Evolutionary conservation across 2,113 vertebrate species (phyloP).

Genomic region (Festucalex cinctus): DNA sequence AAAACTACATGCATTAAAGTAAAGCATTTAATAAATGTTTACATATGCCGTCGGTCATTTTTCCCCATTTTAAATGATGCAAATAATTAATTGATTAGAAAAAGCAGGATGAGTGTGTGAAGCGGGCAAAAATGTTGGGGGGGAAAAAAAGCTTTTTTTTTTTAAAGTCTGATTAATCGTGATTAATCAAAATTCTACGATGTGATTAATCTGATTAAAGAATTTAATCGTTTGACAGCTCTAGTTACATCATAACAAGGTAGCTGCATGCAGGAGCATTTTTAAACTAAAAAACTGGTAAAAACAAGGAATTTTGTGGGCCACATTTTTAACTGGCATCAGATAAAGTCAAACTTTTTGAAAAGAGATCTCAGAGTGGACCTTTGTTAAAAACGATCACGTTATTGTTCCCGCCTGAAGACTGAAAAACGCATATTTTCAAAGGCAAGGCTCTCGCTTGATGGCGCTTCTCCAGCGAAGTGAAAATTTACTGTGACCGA

Average conservation of each 20-base stretch:
- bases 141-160: too few relatives aligned
- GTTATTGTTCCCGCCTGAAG: neutral
- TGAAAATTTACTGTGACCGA: neutral
- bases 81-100: too few relatives aligned
- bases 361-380: neutral
- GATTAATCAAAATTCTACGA: too few relatives aligned
- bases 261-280: neutral
- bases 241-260: neutral
- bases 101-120: too few relatives aligned
- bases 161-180: too few relatives aligned
- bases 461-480: neutral
- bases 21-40: too few relatives aligned
- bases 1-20: too few relatives aligned
- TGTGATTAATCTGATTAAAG: too few relatives aligned
- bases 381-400: neutral
- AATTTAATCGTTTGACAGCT: too few relatives aligned
- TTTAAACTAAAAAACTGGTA: neutral
- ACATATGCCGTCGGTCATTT: too few relatives aligned
- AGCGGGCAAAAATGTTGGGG: too few relatives aligned
- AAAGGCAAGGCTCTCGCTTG: neutral
- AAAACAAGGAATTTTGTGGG: neutral
- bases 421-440: neutral
- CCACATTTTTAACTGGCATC: neutral
- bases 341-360: neutral
- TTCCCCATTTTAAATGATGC: too few relatives aligned